Evolutionary conservation across 2,113 vertebrate species (phyloP), one percentile per base, ranked within the genome.

Genomic region (Tychaedon coryphoeus): DNA sequence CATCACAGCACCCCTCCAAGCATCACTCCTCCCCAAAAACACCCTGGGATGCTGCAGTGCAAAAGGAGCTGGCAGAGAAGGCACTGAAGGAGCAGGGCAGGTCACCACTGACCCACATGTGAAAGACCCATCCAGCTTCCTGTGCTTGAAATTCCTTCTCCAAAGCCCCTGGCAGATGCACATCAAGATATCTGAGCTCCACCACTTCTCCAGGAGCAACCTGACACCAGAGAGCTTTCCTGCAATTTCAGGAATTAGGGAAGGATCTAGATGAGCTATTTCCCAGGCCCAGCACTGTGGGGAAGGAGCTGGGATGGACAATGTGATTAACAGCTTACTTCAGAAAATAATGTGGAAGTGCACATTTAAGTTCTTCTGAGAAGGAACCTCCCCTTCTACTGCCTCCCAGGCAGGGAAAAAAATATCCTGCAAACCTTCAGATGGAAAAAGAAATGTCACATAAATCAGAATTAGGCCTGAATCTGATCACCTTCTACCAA

Each of bases 231-330:
- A 53, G 38, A 84, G 73, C 80, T 78, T 60, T 29, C 24, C 61
- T 6, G 28, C 8, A 4, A 93, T 84, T 56, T 87, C 94, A 91
- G 51, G 91, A 92, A 95, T 87, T 71, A 78, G 77, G 89, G 93
- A 11, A 81, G 89, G 93, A 85, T 69, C 93, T 61, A 10, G 25
- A 82, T 28, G n/a, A 92, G 64, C 70, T 38, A 33, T 81, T 95
- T 85, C 91, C 75, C 81, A 92, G 82, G 76, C 65, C 70, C 60
- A 50, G 73, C 45, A 73, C 42, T 9, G 62, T 6, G 38, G 6
- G 3, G 2, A 75, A 43, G 58, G 47, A 88, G 82, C 58, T 2
- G 3, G 86, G 61, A 47, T 48, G 54, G 58, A 83, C 60, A 78
- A 80, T 7, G 66, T 0, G 45, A 76, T 79, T 36, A 91, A 82